Base-by-base conservation (phyloP, 35 echinoderm and acorn worm genomes). In the Hemicentrotus pulcherrimus region DNA sequence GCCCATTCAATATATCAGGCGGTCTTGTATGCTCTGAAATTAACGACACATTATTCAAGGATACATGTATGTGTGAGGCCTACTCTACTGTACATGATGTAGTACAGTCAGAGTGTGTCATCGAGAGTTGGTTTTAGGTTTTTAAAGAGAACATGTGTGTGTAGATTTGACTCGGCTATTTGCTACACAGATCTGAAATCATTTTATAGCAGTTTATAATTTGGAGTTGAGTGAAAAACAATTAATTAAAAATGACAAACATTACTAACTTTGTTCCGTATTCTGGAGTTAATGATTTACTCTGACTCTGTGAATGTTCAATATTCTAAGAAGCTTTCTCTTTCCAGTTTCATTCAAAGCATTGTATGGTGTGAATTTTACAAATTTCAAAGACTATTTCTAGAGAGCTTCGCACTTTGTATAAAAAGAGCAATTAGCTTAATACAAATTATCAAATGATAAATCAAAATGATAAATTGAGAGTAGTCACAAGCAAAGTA, bases 1-100 rank as follows among this genome's bases (percentile, higher is more conserved):
- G 65, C 65, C 65, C 65, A 78, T 78, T 78, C 65, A 78, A 78
- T 78, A 78, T 78, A 78, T 78, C 65, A 78, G 65, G 65, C 65
- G 18, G 65, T 78, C 65, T 78, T 78, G 65, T 78, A 78, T 78
- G 65, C 65, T 28, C 65, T 78, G 65, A 78, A 78, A 78, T 78
- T 78, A 78, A 78, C 65, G 22, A 78, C 65, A 78, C 65, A 78
- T 78, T 78, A 78, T 78, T 28, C 65, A 78, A 78, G 65, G 65
- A n/a, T 28, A 78, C n/a, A 22, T 78, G 65, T 78, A 78, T 78
- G 65, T 78, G 65, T 78, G 65, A 78, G 65, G 65, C 65, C 65
- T 78, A 78, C 65, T 78, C 65, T 78, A 14, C 65, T 78, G 61
- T 58, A 16, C 22, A 78, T 22, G 65, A 22, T 18, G 65, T n/a